Percentiles rank a stretch among this genome's conserved stretches.
These are phyloP conservation scores for Leptinotarsa texana DNA, from an alignment of 1,140 invertebrate species.

Conservation along the genomic window DNA sequence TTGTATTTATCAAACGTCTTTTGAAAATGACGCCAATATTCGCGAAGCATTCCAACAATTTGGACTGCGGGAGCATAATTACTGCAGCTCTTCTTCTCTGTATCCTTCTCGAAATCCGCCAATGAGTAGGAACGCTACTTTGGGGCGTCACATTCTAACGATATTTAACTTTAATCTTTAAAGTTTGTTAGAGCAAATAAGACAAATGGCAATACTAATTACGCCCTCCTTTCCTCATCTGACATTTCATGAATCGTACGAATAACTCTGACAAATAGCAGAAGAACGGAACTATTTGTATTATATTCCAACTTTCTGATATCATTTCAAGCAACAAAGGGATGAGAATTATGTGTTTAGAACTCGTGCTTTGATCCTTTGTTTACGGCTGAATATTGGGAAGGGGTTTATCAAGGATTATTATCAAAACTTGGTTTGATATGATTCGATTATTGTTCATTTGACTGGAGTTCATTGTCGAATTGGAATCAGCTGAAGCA, in stretches of 20 bases:
- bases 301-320: slow-evolving; percentile 11
- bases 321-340: neutral
- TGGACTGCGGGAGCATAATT: neutral
- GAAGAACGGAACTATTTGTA: neutral
- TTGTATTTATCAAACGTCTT: neutral
- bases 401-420: no score
- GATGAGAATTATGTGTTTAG: neutral
- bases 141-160: neutral
- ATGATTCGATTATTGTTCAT: no score
- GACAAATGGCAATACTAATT: slow-evolving; percentile 17
- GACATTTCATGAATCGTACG: slow-evolving; percentile 5
- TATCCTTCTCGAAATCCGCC: slow-evolving; percentile 8
- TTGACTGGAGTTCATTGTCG: no score
- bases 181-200: slow-evolving; percentile 19
- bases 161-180: slow-evolving; percentile 23
- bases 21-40: neutral
- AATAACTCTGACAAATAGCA: neutral
- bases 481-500: no score
- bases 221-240: neutral
- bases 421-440: no score
- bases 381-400: no score
- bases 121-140: neutral
- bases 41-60: neutral
- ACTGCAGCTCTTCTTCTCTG: neutral
- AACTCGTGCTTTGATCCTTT: neutral